phyloP scores from a whole-genome alignment of 2,888 invertebrate species.

The Sturmia bella region DNA sequence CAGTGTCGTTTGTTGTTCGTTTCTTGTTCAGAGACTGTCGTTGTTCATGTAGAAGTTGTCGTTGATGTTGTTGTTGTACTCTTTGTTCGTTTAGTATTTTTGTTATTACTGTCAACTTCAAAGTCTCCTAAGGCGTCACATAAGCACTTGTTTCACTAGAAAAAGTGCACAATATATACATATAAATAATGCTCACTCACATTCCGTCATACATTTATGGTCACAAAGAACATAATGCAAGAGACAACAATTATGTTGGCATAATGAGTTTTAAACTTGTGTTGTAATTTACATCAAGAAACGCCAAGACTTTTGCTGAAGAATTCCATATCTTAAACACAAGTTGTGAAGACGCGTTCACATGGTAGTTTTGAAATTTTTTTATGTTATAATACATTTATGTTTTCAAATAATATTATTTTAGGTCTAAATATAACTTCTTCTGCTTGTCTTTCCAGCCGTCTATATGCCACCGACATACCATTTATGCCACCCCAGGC shows the following conservation, averaged over 20 bases:
- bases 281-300: constrained; percentile 27
- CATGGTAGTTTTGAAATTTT: too few species aligned
- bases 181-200: neutral
- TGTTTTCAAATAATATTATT: too few species aligned
- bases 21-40: constrained; percentile 8
- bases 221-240: constrained; percentile 27
- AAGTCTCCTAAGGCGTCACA: constrained; percentile 61
- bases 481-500: too few species aligned
- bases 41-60: constrained; percentile 9
- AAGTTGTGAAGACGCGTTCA: too few species aligned
- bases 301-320: constrained; percentile 10
- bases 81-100: constrained; percentile 53
- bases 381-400: too few species aligned
- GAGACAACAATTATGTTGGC: constrained; percentile 42
- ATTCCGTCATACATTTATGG: neutral
- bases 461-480: too few species aligned
- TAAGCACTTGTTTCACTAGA: constrained; percentile 40
- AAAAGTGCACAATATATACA: constrained; percentile 17
- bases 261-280: constrained; percentile 36
- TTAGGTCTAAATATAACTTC: too few species aligned
- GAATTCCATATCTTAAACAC: neutral
- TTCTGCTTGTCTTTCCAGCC: too few species aligned
- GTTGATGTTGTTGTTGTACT: constrained; percentile 28
- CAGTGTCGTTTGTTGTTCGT: constrained; percentile 7
- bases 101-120: constrained; percentile 66